These are phyloP conservation scores for Idaea aversata DNA, from an alignment of 2,888 invertebrate species.

Conservation along the genomic window DNA sequence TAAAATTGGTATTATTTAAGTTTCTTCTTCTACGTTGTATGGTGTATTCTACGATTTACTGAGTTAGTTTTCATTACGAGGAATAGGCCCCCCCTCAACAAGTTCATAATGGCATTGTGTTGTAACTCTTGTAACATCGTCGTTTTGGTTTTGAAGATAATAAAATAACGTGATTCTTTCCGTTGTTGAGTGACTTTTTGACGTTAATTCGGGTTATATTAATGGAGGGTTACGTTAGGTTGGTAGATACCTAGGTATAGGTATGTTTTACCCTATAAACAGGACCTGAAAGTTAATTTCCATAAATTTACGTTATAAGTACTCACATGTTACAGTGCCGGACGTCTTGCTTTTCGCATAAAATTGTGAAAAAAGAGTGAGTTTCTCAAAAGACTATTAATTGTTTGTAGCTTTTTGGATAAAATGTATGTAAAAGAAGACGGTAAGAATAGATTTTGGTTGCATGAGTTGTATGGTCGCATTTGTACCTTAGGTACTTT, in stretches of 20 bases:
- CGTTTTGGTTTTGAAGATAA: background rate
- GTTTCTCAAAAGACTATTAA: too few species aligned
- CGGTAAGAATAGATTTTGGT: background rate
- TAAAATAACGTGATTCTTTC: background rate
- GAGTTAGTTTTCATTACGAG: background rate
- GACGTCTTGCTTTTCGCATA: too few species aligned
- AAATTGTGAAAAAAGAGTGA: too few species aligned
- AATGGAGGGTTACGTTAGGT: background rate
- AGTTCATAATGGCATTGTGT: background rate
- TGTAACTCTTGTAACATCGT: background rate
- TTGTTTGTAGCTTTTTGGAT: background rate
- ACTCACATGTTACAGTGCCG: too few species aligned
- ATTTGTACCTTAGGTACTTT: background rate
- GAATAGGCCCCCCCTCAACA: background rate
- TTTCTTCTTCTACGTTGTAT: background rate
- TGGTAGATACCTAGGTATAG: background rate
- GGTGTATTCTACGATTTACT: too few species aligned
- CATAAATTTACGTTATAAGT: too few species aligned
- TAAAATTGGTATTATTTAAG: background rate
- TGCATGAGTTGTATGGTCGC: slow-evolving; percentile 7
- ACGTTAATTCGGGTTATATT: background rate
- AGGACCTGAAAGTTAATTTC: too few species aligned
- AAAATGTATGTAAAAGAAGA: background rate
- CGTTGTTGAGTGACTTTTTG: background rate
- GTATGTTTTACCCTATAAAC: too few species aligned